These are phyloP conservation scores for Phylloscopus trochilus DNA, from an alignment of 2,113 vertebrate genomes.

Conservation along the genomic window DNA sequence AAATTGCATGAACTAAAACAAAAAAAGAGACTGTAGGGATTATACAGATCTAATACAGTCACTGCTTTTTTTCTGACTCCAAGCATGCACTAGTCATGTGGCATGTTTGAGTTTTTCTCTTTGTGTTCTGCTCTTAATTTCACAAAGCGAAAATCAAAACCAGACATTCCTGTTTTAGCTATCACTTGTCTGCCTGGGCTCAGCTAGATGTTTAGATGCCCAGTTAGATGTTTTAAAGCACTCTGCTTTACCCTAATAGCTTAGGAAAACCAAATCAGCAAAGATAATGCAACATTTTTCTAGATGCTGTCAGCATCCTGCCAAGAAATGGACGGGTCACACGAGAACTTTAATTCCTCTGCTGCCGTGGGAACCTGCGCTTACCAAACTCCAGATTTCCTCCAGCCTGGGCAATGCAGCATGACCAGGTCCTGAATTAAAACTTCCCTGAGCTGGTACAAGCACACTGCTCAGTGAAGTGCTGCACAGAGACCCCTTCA, in stretches of 20 bases:
- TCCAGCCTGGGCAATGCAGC: background rate
- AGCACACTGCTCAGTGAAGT: background rate
- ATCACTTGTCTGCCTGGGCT: background rate
- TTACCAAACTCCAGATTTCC: background rate
- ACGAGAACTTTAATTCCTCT: background rate
- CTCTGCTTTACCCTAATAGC: background rate
- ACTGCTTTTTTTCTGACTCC: background rate
- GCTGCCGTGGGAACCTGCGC: background rate
- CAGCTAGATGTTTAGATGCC: background rate
- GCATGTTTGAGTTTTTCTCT: background rate
- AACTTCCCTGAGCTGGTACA: background rate
- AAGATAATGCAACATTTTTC: background rate
- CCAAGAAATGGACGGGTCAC: background rate
- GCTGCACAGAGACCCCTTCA: background rate
- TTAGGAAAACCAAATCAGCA: background rate
- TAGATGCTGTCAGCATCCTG: background rate
- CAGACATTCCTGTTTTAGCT: fast-evolving
- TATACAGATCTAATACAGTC: background rate
- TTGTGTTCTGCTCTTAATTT: background rate
- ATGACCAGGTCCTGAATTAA: background rate
- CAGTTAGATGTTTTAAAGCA: background rate
- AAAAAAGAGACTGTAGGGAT: background rate
- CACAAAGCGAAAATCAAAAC: background rate
- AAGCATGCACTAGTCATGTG: background rate
- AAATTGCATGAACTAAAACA: background rate